A percentile compares a stretch with the other conserved stretches of the same genome.
Conservation (phyloP, 2,113 vertebrate genomes). For the Pyrgilauda ruficollis region DNA sequence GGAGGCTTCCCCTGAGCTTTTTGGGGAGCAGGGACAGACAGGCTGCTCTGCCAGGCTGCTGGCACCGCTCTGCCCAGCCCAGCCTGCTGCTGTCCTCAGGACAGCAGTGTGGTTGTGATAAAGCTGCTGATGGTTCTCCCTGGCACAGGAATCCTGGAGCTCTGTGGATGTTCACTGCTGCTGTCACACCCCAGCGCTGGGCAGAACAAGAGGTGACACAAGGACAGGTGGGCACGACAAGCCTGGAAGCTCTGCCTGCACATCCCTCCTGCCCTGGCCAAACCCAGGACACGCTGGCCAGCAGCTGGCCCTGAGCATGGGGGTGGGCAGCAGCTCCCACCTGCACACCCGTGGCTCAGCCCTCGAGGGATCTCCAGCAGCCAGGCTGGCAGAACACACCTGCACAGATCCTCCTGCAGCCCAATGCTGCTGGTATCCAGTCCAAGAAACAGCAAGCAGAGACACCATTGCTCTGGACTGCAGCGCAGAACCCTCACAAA, state of each 20-base stretch:
- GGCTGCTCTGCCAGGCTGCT: too few relatives aligned
- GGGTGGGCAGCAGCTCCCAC: not conserved
- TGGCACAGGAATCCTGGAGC: too few relatives aligned
- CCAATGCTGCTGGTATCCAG: not conserved
- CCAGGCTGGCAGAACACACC: not conserved
- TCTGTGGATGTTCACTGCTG: too few relatives aligned
- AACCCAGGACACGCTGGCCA: not conserved
- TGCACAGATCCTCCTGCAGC: not conserved
- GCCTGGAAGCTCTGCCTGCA: not conserved
- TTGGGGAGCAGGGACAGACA: too few relatives aligned
- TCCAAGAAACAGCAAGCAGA: not conserved
- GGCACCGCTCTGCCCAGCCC: too few relatives aligned
- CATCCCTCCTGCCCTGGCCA: not conserved
- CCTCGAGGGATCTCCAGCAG: not conserved
- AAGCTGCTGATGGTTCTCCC: too few relatives aligned
- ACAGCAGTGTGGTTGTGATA: too few relatives aligned
- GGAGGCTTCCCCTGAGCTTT: too few relatives aligned
- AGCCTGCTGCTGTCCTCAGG: too few relatives aligned
- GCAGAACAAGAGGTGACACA: too few relatives aligned
- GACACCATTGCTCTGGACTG: not conserved
- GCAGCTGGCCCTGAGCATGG: too few relatives aligned
- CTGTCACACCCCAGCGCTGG: not conserved
- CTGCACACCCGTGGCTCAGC: accelerated
- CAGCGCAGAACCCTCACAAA: not conserved
- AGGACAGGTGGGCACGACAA: too few relatives aligned